phyloP scores from a whole-genome alignment of 2,888 invertebrate genomes.

The Drosophila koepferae region DNA sequence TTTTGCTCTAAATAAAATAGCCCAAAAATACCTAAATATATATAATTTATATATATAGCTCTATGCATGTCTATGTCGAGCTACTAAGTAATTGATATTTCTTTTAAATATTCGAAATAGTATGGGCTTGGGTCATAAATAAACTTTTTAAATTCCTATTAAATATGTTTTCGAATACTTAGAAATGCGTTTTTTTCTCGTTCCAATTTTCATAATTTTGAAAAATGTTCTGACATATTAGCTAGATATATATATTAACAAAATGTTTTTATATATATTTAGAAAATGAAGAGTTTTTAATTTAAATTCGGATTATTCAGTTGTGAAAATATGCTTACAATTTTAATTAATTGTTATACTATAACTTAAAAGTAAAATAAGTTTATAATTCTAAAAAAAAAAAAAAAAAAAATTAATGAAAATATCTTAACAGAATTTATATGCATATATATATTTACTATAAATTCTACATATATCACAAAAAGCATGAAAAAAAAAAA shows the following conservation, averaged over 20 bases:
- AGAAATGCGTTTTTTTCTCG: background rate
- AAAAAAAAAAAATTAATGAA: too few relatives aligned
- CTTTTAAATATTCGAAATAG: background rate
- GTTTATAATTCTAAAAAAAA: too few relatives aligned
- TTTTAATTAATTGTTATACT: background rate
- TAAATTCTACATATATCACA: background rate
- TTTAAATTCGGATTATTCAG: too few relatives aligned
- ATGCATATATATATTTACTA: background rate
- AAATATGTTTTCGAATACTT: constrained; percentile 18
- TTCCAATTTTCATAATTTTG: constrained; percentile 13
- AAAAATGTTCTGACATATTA: constrained; percentile 32
- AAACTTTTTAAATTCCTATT: constrained; percentile 27
- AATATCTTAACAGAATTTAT: background rate
- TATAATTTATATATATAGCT: background rate
- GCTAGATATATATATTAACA: constrained; percentile 12
- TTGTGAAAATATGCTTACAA: too few relatives aligned
- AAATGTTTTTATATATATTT: constrained; percentile 2
- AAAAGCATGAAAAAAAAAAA: background rate
- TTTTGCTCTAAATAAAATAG: background rate
- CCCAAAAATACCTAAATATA: background rate
- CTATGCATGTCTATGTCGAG: background rate
- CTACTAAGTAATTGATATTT: constrained; percentile 25
- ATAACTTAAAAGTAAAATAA: background rate
- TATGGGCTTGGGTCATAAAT: constrained; percentile 16
- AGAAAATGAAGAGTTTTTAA: background rate